Conservation (phyloP, 2,888 invertebrate species). For the Strigamia maritima region DNA sequence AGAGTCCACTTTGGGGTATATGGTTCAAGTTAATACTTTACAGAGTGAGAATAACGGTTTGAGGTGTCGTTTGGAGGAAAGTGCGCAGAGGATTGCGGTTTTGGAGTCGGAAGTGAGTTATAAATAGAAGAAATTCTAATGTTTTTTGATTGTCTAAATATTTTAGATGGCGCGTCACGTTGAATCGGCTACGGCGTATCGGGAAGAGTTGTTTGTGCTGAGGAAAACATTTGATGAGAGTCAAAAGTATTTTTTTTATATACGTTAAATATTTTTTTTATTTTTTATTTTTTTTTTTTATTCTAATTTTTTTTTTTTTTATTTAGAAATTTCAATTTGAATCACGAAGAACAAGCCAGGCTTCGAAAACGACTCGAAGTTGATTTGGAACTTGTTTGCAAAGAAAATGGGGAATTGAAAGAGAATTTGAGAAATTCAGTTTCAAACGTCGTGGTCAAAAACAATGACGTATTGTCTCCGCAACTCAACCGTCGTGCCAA, state of each 20-base stretch:
- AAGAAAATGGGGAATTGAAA: neutral
- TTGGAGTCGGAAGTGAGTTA: neutral
- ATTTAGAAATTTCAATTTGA: neutral
- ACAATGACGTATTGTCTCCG: neutral
- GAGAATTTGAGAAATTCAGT: neutral
- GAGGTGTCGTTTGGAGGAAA: neutral
- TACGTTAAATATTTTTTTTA: too few relatives aligned
- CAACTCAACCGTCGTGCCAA: neutral
- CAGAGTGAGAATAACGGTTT: constrained; percentile 4
- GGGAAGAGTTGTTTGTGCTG: neutral
- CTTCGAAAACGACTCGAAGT: neutral
- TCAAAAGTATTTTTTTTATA: neutral
- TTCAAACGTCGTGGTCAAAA: neutral
- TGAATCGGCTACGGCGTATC: neutral
- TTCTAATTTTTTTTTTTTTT: neutral
- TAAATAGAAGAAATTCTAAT: too few relatives aligned
- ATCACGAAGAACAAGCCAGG: neutral
- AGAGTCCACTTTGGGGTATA: neutral
- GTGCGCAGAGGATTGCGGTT: neutral
- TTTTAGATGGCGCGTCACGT: neutral
- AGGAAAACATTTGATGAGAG: neutral
- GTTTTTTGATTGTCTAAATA: too few relatives aligned
- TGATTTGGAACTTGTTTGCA: neutral
- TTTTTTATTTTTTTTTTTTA: neutral
- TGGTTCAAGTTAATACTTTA: neutral